Evolutionary conservation across 1,140 invertebrate genomes (phyloP).

Genomic region (Drosophila takahashii): DNA sequence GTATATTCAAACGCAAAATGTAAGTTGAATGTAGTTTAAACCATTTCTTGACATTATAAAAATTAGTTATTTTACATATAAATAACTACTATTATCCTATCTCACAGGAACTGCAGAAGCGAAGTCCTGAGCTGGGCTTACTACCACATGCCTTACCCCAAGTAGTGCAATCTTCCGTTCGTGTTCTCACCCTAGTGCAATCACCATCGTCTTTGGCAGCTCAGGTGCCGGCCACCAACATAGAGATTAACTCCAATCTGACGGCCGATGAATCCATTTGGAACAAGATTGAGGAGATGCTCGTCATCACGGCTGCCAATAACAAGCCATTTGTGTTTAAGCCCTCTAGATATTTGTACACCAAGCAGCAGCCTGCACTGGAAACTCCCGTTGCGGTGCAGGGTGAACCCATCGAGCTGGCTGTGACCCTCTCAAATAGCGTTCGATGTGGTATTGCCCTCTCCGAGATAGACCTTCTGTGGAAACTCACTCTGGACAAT

Average conservation of each 20-base stretch:
- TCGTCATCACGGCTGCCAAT: constrained; percentile 89
- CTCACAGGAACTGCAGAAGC: constrained; percentile 72
- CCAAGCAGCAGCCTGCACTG: constrained; percentile 88
- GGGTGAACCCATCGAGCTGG: constrained; percentile 92
- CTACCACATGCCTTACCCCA: constrained; percentile 77
- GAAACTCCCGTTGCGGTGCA: constrained; percentile 89
- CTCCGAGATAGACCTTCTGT: constrained; percentile 89
- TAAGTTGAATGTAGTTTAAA: constrained; percentile 15
- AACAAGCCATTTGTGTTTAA: constrained; percentile 91
- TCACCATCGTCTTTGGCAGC: constrained; percentile 85
- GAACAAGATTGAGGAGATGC: constrained; percentile 91
- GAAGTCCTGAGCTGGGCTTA: constrained; percentile 73
- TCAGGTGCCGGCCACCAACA: constrained; percentile 89
- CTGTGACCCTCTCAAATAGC: constrained; percentile 90
- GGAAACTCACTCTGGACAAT: constrained; percentile 88
- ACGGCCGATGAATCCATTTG: constrained; percentile 86
- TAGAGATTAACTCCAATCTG: constrained; percentile 85
- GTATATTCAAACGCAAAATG: constrained; percentile 91
- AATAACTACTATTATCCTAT: too few relatives aligned
- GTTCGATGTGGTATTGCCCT: constrained; percentile 61
- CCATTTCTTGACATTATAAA: background rate
- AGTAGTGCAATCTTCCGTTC: constrained; percentile 74
- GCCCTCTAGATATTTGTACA: constrained; percentile 90
- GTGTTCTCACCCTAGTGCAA: constrained; percentile 75
- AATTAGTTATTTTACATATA: too few relatives aligned